Base-by-base conservation (phyloP, 2,113 vertebrate species). In the Scytalopus superciliaris region DNA sequence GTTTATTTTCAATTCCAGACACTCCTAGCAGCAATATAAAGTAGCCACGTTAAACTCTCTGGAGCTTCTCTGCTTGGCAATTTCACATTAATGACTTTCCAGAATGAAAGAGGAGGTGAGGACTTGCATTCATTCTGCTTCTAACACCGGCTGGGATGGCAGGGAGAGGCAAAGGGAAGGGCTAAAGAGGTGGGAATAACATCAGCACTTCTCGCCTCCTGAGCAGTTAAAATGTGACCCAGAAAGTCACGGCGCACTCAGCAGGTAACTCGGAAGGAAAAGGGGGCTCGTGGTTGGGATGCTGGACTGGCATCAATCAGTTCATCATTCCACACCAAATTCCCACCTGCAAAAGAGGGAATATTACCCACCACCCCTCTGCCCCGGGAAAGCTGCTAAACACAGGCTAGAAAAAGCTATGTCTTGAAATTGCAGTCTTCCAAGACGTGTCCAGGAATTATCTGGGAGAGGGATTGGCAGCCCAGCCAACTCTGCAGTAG, bases 1-100 rank as follows among this genome's bases (percentile, higher is more conserved):
- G 96, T 96, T 96, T 97, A 95, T 96, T 97, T 96, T 96, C 94
- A 78, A 96, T 96, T 96, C 96, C 93, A 96, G 93, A 88, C 94
- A 90, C 93, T 96, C 93, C 85, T 92, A 90, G 77, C 69, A 88
- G 93, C 93, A 68, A 87, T 92, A 95, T 94, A 93, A 92, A 96
- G 92, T 84, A 89, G 93, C 96, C 83, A 23, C 60, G 52, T 92
- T 94, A 81, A 97, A 93, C 83, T 93, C 94, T 96, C 88, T 49
- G 90, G 96, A 93, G 96, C 90, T 92, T 90, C 94, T 93, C 94
- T 35, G 83, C 90, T 74, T 37, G 76, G 94, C 96, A 93, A 94
- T 94, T 94, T 90, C 76, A 40, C 27, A 2, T 81, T 92, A 97
- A 94, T 21, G n/a, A 87, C 94, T 96, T 94, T 90, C 40, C 83